phyloP scores from a whole-genome alignment of 2,113 vertebrate species.

The Grallaria varia region DNA sequence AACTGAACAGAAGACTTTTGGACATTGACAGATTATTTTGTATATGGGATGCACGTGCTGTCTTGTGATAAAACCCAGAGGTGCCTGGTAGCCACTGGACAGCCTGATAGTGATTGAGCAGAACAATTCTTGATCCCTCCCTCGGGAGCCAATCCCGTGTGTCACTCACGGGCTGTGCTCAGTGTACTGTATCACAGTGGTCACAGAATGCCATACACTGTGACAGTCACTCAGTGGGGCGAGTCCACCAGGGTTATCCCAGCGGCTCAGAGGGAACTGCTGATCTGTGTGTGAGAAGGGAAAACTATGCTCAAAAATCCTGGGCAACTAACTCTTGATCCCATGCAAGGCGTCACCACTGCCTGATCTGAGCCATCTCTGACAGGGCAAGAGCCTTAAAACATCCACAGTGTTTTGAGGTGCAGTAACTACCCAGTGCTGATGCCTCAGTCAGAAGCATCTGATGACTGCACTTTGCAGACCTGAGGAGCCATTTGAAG shows the following conservation, averaged over 20 bases:
- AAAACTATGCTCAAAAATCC: background rate
- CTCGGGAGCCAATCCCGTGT: background rate
- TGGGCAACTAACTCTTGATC: background rate
- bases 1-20: background rate
- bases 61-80: constrained; percentile 17
- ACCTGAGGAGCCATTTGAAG: background rate
- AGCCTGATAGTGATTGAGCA: constrained; percentile 1
- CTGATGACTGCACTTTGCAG: background rate
- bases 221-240: background rate
- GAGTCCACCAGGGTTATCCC: background rate
- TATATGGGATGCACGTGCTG: background rate
- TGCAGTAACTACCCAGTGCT: background rate
- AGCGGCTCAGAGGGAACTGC: background rate
- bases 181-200: background rate
- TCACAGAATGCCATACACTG: background rate
- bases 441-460: background rate
- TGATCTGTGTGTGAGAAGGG: background rate
- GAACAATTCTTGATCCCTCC: background rate
- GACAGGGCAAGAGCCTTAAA: background rate
- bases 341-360: background rate
- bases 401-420: background rate
- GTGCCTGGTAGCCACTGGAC: background rate
- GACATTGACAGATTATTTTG: background rate
- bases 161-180: background rate
- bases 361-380: background rate